Evolutionary conservation across 2,113 vertebrate species (phyloP), one percentile per base, ranked within the genome.

Genomic region (Bucco capensis): DNA sequence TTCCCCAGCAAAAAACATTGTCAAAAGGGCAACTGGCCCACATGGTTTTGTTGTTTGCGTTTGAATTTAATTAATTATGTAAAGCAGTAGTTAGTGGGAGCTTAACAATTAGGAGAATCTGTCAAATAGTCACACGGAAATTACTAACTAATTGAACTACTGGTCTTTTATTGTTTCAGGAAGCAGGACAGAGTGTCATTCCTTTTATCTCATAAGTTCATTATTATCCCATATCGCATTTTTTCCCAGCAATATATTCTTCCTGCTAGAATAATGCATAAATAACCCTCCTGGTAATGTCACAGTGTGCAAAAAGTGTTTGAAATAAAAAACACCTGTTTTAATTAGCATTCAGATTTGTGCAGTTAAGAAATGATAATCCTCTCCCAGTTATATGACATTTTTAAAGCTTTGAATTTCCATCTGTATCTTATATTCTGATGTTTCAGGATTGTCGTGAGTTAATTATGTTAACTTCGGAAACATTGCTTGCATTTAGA

Each of bases 61-160:
- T 96, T 97, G 97, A 97, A 97, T 98, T 98, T 98, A 98, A 99
- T 99, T 98, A 99, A 99, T 99, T 98, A 98, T 98, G 98, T 97
- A 94, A 97, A 98, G 98, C 97, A 98, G 98, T 98, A 98, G 98
- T 98, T 98, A 98, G 98, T 97, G 96, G 97, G 96, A 98, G 97
- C 98, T 98, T 98, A 98, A 98, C 98, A 98, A 99, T 99, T 98
- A 98, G 98, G 98, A 97, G 96, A 97, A 98, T 98, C 98, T 98
- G 98, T 99, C 98, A 98, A 98, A 98, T 98, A 98, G 98, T 98
- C 98, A 97, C 98, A 98, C 73, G 93, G 98, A 98, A 98, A 99
- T 98, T 98, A 97, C 97, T 96, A 98, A 97, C 98, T 99, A 99
- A 99, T 99, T 99, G 98, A 99, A 98, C 90, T 97, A 97, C 97